Evolutionary conservation across 2,888 invertebrate species (phyloP).

Genomic region (Tanaodytes sp.): DNA sequence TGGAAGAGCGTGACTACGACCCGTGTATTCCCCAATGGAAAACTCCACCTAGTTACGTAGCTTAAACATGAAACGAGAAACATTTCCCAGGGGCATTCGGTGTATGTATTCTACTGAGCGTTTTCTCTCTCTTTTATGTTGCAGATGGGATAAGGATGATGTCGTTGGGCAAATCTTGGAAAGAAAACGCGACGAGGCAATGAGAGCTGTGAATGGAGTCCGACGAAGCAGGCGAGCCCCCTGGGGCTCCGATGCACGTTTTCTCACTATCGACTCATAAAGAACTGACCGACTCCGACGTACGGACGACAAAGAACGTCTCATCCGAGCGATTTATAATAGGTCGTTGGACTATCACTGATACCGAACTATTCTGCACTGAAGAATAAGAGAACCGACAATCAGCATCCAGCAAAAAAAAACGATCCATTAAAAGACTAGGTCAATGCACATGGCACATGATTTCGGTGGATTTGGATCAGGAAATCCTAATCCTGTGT

Average conservation of each 20-base stretch:
- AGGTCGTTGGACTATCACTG: constrained; percentile 26
- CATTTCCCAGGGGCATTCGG: constrained; percentile 44
- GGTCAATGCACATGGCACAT: too few relatives aligned
- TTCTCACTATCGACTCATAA: constrained; percentile 52
- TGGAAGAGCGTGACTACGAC: not conserved
- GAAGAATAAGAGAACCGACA: too few relatives aligned
- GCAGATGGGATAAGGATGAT: constrained; percentile 52
- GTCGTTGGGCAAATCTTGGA: constrained; percentile 46
- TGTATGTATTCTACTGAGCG: constrained; percentile 24
- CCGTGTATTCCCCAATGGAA: constrained; percentile 16
- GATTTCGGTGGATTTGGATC: too few relatives aligned
- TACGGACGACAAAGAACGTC: constrained; percentile 38
- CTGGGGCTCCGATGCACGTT: constrained; percentile 68
- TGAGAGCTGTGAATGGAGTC: constrained; percentile 71
- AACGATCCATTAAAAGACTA: too few relatives aligned
- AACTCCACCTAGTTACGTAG: constrained; percentile 31
- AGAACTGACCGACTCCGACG: constrained; percentile 44
- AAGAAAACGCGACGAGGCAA: constrained; percentile 61
- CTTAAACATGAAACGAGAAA: constrained; percentile 33
- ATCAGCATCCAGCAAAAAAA: too few relatives aligned
- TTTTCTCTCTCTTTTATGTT: constrained; percentile 36
- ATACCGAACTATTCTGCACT: too few relatives aligned
- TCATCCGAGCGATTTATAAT: constrained; percentile 20
- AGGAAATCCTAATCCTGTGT: too few relatives aligned
- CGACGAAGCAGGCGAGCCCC: constrained; percentile 72